phyloP scores from a whole-genome alignment of 2,888 invertebrate genomes.

The Euplexia lucipara region DNA sequence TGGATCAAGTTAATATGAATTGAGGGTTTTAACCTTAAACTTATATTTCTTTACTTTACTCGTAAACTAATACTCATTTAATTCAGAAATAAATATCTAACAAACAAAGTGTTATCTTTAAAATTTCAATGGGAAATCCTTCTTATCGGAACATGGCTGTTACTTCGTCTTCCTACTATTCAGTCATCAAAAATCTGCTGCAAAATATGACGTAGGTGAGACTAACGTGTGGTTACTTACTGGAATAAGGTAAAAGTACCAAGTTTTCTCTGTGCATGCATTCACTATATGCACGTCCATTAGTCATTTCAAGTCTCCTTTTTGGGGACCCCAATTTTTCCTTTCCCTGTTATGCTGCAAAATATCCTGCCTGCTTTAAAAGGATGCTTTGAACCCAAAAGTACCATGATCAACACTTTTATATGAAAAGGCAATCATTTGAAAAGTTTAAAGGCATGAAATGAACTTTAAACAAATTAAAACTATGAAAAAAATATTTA shows the following conservation, averaged over 20 bases:
- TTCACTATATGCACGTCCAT: slow-evolving; percentile 67
- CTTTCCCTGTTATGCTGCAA: slow-evolving; percentile 44
- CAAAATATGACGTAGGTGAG: slow-evolving; percentile 40
- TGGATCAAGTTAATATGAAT: slow-evolving; percentile 8
- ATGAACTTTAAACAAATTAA: background rate
- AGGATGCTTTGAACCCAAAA: slow-evolving; percentile 38
- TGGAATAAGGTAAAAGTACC: slow-evolving; percentile 72
- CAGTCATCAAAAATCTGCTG: slow-evolving; percentile 30
- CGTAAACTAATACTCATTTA: slow-evolving; percentile 30
- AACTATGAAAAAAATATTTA: background rate
- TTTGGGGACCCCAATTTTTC: slow-evolving; percentile 60
- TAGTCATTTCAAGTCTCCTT: slow-evolving; percentile 55
- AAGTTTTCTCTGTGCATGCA: slow-evolving; percentile 68
- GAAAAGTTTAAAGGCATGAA: slow-evolving; percentile 13
- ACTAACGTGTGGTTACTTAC: slow-evolving; percentile 62
- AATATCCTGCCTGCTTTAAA: slow-evolving; percentile 31
- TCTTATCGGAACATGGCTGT: slow-evolving; percentile 8
- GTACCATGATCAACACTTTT: slow-evolving; percentile 21
- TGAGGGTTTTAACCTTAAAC: slow-evolving; percentile 11
- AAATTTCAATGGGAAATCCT: slow-evolving; percentile 22
- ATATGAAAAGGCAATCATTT: slow-evolving; percentile 38
- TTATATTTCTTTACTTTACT: slow-evolving; percentile 24
- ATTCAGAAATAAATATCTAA: slow-evolving; percentile 55
- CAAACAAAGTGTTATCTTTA: slow-evolving; percentile 55
- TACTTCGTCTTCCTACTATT: slow-evolving; percentile 14